phyloP scores from a whole-genome alignment of 53 echinoderm and acorn worm genomes.

The Holothuria leucospilota region DNA sequence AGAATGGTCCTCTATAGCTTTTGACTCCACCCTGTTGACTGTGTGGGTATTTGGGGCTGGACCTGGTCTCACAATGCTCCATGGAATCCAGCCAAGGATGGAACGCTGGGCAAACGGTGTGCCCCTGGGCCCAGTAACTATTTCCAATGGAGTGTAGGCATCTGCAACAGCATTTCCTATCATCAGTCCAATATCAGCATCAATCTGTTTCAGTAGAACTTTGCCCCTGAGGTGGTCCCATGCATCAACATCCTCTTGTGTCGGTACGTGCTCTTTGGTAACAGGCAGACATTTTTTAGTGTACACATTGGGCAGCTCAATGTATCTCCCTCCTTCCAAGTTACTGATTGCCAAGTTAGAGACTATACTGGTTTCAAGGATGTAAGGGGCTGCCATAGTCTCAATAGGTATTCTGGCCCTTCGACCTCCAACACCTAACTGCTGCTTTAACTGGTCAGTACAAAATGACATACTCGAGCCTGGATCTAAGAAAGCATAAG shows the following conservation, averaged over 20 bases:
- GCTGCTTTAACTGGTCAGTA: constrained; percentile 44
- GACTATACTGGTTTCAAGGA: constrained; percentile 43
- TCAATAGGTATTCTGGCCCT: constrained; percentile 50
- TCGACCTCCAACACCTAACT: constrained; percentile 51
- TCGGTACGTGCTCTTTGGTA: constrained; percentile 50
- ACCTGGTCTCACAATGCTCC: constrained; percentile 34
- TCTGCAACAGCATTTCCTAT: constrained; percentile 62
- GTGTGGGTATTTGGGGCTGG: background rate
- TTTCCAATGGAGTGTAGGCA: constrained; percentile 53
- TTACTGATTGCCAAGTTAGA: constrained; percentile 31
- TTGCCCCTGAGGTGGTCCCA: constrained; percentile 56
- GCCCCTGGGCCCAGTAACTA: constrained; percentile 52
- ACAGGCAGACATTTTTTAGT: constrained; percentile 54
- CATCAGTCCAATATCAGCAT: constrained; percentile 69
- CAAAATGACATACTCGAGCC: constrained; percentile 59
- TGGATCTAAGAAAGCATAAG: constrained; percentile 66
- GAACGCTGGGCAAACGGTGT: constrained; percentile 53
- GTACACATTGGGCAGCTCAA: constrained; percentile 49
- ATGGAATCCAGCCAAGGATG: constrained; percentile 54
- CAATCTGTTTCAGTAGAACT: constrained; percentile 21
- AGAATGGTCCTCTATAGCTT: constrained; percentile 3
- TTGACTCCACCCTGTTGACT: constrained; percentile 4
- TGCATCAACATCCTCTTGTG: constrained; percentile 51
- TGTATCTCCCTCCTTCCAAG: constrained; percentile 33
- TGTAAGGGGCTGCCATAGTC: constrained; percentile 40